Conservation (phyloP, 35 echinoderm and acorn worm species). For the Amphiura filiformis region DNA sequence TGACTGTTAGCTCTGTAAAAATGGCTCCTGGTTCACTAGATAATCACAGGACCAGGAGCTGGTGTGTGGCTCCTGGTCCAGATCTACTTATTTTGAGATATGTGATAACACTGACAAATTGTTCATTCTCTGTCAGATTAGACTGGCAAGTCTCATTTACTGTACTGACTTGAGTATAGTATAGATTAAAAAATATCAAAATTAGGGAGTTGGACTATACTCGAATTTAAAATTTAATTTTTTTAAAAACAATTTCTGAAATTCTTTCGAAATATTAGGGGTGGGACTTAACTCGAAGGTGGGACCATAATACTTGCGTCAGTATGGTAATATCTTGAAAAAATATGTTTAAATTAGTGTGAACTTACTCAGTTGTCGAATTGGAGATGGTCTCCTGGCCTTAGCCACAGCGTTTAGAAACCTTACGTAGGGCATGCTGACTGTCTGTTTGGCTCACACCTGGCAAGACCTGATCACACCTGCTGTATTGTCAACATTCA, state of each 20-base stretch:
- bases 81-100: too few relatives aligned
- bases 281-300: too few relatives aligned
- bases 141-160: not conserved
- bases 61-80: too few relatives aligned
- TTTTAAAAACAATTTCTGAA: not conserved
- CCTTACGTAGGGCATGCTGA: constrained; percentile 41
- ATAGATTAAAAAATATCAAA: not conserved
- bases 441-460: not conserved
- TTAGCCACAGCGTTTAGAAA: constrained; percentile 51
- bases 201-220: not conserved
- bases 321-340: not conserved
- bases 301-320: too few relatives aligned
- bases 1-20: too few relatives aligned
- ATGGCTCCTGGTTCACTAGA: too few relatives aligned
- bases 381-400: constrained; percentile 38
- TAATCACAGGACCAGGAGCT: too few relatives aligned
- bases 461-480: too few relatives aligned
- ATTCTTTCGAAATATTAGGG: not conserved
- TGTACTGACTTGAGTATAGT: not conserved
- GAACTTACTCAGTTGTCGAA: constrained; percentile 57
- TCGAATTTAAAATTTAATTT: not conserved
- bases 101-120: too few relatives aligned
- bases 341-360: not conserved
- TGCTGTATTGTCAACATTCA: too few relatives aligned
- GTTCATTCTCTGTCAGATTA: too few relatives aligned